Conservation (phyloP, 1,140 invertebrate genomes). For the Lordiphosa stackelbergi region DNA sequence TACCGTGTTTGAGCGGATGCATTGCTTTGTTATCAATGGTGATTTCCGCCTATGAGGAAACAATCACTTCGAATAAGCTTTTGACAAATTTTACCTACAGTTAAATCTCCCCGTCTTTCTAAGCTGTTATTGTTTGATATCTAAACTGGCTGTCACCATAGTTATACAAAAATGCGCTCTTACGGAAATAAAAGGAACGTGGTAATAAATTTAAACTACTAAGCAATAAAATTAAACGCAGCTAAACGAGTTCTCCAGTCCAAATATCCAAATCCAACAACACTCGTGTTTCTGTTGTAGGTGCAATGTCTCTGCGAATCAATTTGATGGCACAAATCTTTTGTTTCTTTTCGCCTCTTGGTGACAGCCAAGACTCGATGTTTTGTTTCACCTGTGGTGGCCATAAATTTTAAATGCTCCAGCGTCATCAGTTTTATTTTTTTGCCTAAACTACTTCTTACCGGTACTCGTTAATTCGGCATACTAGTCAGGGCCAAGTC, state of each 20-base stretch:
- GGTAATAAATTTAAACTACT: too few relatives aligned
- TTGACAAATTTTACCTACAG: not conserved
- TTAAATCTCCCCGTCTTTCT: too few relatives aligned
- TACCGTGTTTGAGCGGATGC: too few relatives aligned
- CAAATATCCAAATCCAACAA: not conserved
- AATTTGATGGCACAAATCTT: constrained; percentile 10
- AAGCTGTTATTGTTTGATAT: too few relatives aligned
- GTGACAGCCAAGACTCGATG: constrained; percentile 3
- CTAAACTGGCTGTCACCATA: too few relatives aligned
- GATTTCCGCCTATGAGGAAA: too few relatives aligned
- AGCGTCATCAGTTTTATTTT: not conserved
- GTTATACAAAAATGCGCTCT: too few relatives aligned
- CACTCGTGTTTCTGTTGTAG: constrained; percentile 6
- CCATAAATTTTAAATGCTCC: constrained; percentile 10
- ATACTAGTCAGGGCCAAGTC: constrained; percentile 4
- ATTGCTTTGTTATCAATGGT: too few relatives aligned
- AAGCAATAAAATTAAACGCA: not conserved
- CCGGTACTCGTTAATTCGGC: constrained; percentile 8
- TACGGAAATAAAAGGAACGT: not conserved
- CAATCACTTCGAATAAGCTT: too few relatives aligned
- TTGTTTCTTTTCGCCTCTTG: constrained; percentile 5
- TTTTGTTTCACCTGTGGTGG: not conserved
- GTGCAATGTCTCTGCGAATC: constrained; percentile 6
- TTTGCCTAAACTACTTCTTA: constrained; percentile 7
- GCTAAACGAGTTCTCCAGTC: constrained; percentile 7